A percentile compares a stretch with the other conserved stretches of the same genome.
These are phyloP conservation scores for Amphiura filiformis DNA, from an alignment of 35 echinoderm and acorn worm species.

Conservation along the genomic window DNA sequence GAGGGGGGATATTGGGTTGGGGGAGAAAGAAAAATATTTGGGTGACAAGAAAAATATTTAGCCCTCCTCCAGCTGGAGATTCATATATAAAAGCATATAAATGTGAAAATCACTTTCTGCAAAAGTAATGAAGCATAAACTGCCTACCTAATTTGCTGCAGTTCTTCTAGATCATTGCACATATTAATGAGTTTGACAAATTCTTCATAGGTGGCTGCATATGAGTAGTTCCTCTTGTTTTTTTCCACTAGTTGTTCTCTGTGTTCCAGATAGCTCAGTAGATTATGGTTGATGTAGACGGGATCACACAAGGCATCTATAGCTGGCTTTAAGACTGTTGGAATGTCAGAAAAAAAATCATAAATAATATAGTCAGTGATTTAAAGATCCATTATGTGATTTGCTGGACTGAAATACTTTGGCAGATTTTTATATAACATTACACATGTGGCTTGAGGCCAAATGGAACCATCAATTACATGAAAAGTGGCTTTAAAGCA, in stretches of 20 bases:
- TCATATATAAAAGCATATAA: neutral
- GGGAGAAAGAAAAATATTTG: no score
- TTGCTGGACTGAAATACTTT: no score
- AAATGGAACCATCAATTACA: no score
- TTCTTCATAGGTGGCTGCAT: conserved; percentile 89
- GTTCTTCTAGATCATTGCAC: conserved; percentile 73
- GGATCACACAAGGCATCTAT: conserved; percentile 87
- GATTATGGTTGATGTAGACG: conserved; percentile 80
- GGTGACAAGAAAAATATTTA: no score
- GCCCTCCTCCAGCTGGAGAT: neutral
- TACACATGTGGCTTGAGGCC: no score
- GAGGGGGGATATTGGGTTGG: no score
- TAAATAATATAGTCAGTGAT: neutral
- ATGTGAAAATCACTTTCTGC: neutral
- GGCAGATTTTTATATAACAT: no score
- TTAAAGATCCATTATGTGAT: no score
- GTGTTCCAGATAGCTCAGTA: conserved; percentile 73
- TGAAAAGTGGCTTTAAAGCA: no score
- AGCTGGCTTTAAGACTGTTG: conserved; percentile 67
- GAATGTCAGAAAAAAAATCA: conserved; percentile 5
- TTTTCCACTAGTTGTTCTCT: conserved; percentile 72
- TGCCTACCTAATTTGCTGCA: conserved; percentile 85
- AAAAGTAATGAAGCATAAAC: neutral
- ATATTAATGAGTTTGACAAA: conserved; percentile 88
- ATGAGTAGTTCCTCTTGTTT: conserved; percentile 82